Evolutionary conservation across 1,140 invertebrate species (phyloP).

Genomic region (Drosophila tristis): DNA sequence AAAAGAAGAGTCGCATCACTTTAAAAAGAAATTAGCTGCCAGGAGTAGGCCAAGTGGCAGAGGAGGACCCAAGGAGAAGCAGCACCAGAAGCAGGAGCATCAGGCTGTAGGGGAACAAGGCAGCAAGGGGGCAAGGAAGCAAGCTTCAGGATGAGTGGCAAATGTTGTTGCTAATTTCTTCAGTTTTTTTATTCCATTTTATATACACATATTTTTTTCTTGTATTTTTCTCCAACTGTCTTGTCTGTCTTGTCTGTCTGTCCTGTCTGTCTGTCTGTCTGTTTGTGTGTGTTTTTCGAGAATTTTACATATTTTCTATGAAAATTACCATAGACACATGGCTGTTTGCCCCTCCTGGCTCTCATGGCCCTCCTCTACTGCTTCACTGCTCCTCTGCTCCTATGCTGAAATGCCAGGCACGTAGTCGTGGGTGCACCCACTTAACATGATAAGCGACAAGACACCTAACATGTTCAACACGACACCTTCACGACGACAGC

Average conservation of each 20-base stretch:
- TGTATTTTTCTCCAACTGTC: conserved; percentile 24
- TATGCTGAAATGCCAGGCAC: conserved; percentile 57
- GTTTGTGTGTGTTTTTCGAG: conserved; percentile 27
- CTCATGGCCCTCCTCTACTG: neutral
- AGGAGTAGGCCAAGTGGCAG: conserved; percentile 79
- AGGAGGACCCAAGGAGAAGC: conserved; percentile 27
- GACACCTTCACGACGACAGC: conserved; percentile 78
- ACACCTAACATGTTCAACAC: conserved; percentile 82
- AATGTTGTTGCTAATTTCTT: conserved; percentile 78
- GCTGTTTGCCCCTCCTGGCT: conserved; percentile 1
- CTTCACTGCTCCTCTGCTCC: neutral
- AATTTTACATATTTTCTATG: conserved; percentile 80
- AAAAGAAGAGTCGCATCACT: conserved; percentile 65
- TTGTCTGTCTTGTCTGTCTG: conserved; percentile 14
- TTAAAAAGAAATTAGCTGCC: conserved; percentile 79
- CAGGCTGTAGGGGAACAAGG: no score
- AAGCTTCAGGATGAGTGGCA: conserved; percentile 57
- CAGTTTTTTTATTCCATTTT: conserved; percentile 50
- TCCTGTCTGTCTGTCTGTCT: conserved; percentile 8
- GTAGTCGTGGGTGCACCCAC: conserved; percentile 75
- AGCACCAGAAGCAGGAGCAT: conserved; percentile 1
- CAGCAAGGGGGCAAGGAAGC: neutral
- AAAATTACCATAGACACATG: conserved; percentile 76
- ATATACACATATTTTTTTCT: neutral
- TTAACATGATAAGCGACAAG: conserved; percentile 82